Evolutionary conservation across 2,797 vertebrate genomes (phyloP), one percentile per base, ranked within the genome.

Genomic region (Sebastes trivittatus): DNA sequence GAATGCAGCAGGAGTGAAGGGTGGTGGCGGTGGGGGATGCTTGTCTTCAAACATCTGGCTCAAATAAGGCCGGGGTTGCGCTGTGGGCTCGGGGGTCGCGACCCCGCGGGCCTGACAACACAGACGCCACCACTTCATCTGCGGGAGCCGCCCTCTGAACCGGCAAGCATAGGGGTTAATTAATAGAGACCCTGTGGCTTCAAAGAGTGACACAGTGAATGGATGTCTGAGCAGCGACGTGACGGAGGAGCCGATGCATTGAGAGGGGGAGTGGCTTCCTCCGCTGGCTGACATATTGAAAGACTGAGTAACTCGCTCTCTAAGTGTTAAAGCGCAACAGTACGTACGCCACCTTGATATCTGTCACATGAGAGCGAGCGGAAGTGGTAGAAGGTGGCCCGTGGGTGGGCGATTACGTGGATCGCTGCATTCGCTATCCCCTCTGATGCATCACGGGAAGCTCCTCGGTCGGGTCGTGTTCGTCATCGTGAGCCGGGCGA

Each of bases 11-110:
- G 68, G 30, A 20, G 62, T 0, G 62, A 36, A 7, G 22, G 18
- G 38, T 10, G 29, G 27, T 10, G 59, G 9, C 54, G 60, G 54
- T 46, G 36, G 34, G 76, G 88, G 87, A 90, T 80, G 88, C 56
- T 94, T 91, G 94, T 95, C 94, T 93, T 89, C 83, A 83, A 96
- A 98, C 97, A 98, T 98, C 97, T 98, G 98, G 95, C 96, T 98
- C 93, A 92, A 96, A 97, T 97, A 95, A 95, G 91, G 91, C 83
- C 25, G 4, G 79, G 92, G 89, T 92, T 86, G 84, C 86, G 84
- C 82, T 91, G 91, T 89, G 93, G 94, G 91, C 91, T 89, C 68
- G 34, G 84, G 94, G 94, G 95, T 96, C 93, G 34, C 89, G 96
- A 97, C 96, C 97, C 95, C 3, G 0, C 72, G 42, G 94, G 93